Base-by-base conservation (phyloP, 2,797 vertebrate genomes). In the Danio jaintianensis region DNA sequence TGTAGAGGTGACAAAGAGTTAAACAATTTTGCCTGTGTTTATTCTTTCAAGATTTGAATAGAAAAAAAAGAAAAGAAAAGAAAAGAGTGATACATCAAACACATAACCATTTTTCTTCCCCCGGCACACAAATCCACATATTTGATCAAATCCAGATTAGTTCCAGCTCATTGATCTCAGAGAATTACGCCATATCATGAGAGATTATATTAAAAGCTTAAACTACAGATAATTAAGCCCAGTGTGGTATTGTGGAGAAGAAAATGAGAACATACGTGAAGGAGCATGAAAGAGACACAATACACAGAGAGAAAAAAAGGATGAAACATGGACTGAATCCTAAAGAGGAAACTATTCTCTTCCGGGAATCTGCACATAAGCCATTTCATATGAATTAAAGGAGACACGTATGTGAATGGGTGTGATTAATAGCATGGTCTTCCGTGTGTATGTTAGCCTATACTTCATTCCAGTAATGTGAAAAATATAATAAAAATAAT, bases 121-220 rank as follows among this genome's bases (percentile, higher is more conserved):
- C 59, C 62, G 43, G 68, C 76, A 80, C 40, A 71, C 75, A 77
- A 72, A 73, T 69, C n/a, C 71, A 76, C 72, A 78, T 79, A 86
- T 85, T 87, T 86, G 78, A 89, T 87, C 80, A 89, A 85, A 87
- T 82, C 71, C 72, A 85, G 83, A 89, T 87, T 85, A 84, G 83
- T 83, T 82, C 74, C 77, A 84, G 86, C 80, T 82, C 82, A 84
- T 79, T 88, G 84, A 81, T 79, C 83, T 48, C 58, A 72, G 76
- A 53, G 82, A 84, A 87, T 80, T 72, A 82, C 83, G 73, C 80
- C 67, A 77, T 82, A 84, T 79, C 76, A 81, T 78, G 42, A 58
- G 67, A 79, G 77, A 79, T 86, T 85, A 73, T 84, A 85, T 86
- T 82, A 88, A 79, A 67, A 45, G 63, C 55, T 66, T 67, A 85